These are phyloP conservation scores for Gymnobelideus leadbeateri DNA, from an alignment of 2,113 vertebrate genomes.

Conservation along the genomic window DNA sequence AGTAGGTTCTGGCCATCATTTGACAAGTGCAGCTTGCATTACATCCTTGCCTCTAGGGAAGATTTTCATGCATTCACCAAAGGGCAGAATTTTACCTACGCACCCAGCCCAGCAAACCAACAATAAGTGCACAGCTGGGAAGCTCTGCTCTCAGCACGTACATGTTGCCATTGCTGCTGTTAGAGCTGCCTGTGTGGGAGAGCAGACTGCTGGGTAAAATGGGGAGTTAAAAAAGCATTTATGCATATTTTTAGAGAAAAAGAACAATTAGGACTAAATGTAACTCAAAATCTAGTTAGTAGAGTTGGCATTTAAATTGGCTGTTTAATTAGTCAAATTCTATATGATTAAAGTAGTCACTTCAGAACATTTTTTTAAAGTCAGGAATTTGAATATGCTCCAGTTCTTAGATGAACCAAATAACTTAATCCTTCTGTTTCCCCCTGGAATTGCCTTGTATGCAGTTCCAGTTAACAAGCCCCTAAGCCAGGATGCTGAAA, in stretches of 20 bases:
- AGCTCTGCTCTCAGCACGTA: conserved; percentile 40
- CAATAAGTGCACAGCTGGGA: conserved; percentile 33
- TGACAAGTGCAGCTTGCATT: background rate
- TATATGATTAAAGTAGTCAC: conserved; percentile 71
- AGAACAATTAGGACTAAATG: conserved; percentile 76
- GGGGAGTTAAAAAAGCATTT: conserved; percentile 69
- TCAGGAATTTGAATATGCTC: conserved; percentile 58
- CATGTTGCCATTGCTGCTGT: conserved; percentile 48
- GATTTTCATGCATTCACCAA: conserved; percentile 8
- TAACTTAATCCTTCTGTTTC: conserved; percentile 49
- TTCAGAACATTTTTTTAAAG: conserved; percentile 69
- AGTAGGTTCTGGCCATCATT: conserved; percentile 25
- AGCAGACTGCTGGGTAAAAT: conserved; percentile 64
- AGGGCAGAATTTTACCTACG: conserved; percentile 53
- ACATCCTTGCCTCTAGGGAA: conserved; percentile 17
- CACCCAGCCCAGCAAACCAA: conserved; percentile 14
- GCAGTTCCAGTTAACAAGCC: conserved; percentile 52
- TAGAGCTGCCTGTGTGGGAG: conserved; percentile 67
- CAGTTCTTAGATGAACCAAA: conserved; percentile 55
- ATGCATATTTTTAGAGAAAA: conserved; percentile 72
- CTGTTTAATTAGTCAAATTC: conserved; percentile 75
- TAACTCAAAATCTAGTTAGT: conserved; percentile 71
- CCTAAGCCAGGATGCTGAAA: conserved; percentile 42
- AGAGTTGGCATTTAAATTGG: conserved; percentile 70
- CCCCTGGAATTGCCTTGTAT: conserved; percentile 51